phyloP scores from a whole-genome alignment of 1,140 invertebrate genomes.

The Macrotrachela quadricornifera region DNA sequence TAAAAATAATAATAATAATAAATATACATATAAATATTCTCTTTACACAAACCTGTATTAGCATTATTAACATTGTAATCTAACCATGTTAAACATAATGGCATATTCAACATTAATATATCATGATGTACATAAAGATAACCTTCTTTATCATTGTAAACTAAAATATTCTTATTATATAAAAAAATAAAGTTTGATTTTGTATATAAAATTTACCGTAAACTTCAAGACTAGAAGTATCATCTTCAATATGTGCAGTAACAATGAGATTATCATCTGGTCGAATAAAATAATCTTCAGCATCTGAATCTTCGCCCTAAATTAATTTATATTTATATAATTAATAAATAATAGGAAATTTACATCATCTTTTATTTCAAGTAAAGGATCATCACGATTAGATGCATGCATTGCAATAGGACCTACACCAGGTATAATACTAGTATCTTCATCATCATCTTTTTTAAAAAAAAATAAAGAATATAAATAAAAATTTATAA shows the following conservation, averaged over 20 bases:
- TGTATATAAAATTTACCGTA: neutral
- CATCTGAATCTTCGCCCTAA: slow-evolving; percentile 7
- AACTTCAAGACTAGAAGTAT: neutral
- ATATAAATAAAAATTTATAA: no score
- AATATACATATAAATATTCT: no score
- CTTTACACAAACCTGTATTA: neutral
- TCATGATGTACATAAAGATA: slow-evolving; percentile 8
- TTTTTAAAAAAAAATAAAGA: neutral
- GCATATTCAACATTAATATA: neutral
- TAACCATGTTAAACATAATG: slow-evolving; percentile 4
- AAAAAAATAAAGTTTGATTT: neutral
- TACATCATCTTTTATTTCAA: slow-evolving; percentile 6
- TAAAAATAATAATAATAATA: no score
- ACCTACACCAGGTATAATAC: neutral
- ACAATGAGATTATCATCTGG: slow-evolving; percentile 3
- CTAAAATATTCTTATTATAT: neutral
- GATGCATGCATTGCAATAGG: slow-evolving; percentile 1
- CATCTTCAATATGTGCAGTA: slow-evolving; percentile 3
- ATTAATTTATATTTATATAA: no score
- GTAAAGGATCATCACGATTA: neutral
- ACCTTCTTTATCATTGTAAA: slow-evolving; percentile 6
- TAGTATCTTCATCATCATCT: slow-evolving; percentile 2
- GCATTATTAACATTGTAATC: slow-evolving; percentile 1
- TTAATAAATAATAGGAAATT: no score
- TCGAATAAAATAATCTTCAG: slow-evolving; percentile 3